phyloP scores from a whole-genome alignment of 2,113 vertebrate species.

The Maylandia zebra region DNA sequence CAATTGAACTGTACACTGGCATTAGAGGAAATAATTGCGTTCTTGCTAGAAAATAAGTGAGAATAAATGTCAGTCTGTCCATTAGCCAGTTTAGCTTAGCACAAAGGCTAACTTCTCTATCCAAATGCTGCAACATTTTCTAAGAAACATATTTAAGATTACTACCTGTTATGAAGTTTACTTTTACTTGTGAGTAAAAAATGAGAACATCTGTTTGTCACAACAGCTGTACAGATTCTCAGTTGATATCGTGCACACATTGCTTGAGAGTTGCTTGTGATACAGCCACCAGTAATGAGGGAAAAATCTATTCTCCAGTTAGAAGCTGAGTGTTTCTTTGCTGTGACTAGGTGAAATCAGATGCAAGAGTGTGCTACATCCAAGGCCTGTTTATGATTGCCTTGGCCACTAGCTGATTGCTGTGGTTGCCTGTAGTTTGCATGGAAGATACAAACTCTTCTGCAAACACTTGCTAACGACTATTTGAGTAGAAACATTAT shows the following conservation, averaged over 20 bases:
- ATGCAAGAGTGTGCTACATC: not conserved
- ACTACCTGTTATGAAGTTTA: not conserved
- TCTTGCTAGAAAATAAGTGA: not conserved
- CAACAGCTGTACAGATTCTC: not conserved
- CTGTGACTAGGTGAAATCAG: not conserved
- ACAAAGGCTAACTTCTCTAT: not conserved
- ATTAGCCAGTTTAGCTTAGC: not conserved
- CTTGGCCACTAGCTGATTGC: not conserved
- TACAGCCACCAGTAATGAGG: not conserved
- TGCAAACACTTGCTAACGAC: not conserved
- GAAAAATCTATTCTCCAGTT: not conserved
- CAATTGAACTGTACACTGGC: not conserved
- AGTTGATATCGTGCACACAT: not conserved
- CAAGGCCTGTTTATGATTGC: not conserved
- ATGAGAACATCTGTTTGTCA: not conserved
- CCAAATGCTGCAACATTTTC: not conserved
- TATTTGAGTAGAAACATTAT: not conserved
- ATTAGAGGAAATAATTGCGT: not conserved
- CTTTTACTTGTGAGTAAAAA: not conserved
- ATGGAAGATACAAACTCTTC: not conserved
- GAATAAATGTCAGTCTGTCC: not conserved
- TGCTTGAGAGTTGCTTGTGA: not conserved
- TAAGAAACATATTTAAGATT: not conserved
- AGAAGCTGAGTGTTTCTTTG: not conserved
- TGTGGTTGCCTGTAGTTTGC: not conserved